phyloP scores from a whole-genome alignment of 2,113 vertebrate genomes.

The Casuarius casuarius region DNA sequence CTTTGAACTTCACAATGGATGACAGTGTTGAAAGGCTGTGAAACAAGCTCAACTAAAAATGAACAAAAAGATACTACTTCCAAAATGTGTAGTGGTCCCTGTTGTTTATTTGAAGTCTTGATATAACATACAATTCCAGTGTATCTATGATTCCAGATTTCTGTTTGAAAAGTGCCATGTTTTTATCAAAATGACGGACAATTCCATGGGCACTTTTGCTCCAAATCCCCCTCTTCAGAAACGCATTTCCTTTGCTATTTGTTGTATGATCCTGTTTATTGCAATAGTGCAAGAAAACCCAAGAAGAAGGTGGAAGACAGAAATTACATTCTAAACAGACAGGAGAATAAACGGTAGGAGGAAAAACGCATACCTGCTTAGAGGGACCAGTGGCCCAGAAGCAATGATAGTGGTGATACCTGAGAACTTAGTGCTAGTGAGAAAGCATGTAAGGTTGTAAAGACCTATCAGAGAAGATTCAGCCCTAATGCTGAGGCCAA shows the following conservation, averaged over 20 bases:
- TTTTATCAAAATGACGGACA: not conserved
- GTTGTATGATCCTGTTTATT: not conserved
- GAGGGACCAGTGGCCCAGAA: not conserved
- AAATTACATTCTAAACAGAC: not conserved
- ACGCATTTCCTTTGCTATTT: not conserved
- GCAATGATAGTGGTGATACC: not conserved
- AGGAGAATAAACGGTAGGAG: not conserved
- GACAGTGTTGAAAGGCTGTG: conserved; percentile 44
- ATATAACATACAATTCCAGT: not conserved
- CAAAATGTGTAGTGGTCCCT: conserved; percentile 18
- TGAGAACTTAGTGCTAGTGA: not conserved
- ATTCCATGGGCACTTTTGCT: not conserved
- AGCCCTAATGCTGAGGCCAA: not conserved
- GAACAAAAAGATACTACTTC: not conserved
- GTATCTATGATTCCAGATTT: not conserved
- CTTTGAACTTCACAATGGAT: conserved; percentile 51
- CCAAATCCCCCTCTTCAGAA: not conserved
- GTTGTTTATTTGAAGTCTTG: conserved; percentile 2
- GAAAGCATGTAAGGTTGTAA: not conserved
- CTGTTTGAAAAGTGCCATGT: not conserved
- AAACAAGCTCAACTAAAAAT: conserved; percentile 37
- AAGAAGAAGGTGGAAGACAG: not conserved
- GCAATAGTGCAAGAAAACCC: not conserved
- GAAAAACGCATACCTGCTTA: not conserved
- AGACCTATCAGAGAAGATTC: not conserved